Conservation (phyloP, 2,888 invertebrate genomes). For the Nysson spinosus region DNA sequence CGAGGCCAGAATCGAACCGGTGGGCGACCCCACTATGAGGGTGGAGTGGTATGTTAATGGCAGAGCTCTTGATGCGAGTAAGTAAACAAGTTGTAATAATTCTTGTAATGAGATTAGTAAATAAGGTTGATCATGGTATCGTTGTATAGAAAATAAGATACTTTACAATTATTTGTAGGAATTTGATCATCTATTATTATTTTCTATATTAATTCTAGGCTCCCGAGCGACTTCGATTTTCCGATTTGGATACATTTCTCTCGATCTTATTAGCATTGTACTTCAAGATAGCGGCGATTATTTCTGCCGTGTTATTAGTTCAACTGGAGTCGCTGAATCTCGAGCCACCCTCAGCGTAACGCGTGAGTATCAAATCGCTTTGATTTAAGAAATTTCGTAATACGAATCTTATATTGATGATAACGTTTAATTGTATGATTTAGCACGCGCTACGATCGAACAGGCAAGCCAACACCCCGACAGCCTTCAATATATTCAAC, state of each 20-base stretch:
- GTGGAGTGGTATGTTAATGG: slow-evolving; percentile 98
- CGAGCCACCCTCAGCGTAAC: slow-evolving; percentile 89
- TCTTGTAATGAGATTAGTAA: too few relatives aligned
- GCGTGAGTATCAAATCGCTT: slow-evolving; percentile 69
- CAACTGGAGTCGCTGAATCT: slow-evolving; percentile 92
- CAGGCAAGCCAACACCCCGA: slow-evolving; percentile 94
- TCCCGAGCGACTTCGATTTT: slow-evolving; percentile 96
- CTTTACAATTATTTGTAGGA: neutral
- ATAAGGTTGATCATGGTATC: too few relatives aligned
- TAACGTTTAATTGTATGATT: slow-evolving; percentile 1
- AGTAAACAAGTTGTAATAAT: slow-evolving; percentile 78
- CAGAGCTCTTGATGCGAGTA: slow-evolving; percentile 93
- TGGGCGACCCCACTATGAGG: slow-evolving; percentile 97
- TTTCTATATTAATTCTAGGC: slow-evolving; percentile 80
- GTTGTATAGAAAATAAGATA: too few relatives aligned
- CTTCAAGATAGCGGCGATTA: slow-evolving; percentile 94
- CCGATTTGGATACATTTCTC: slow-evolving; percentile 98
- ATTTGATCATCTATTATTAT: neutral
- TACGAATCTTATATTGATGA: neutral
- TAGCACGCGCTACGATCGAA: slow-evolving; percentile 89
- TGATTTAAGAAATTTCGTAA: neutral
- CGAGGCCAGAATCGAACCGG: slow-evolving; percentile 97
- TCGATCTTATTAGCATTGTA: slow-evolving; percentile 92
- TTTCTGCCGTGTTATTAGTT: slow-evolving; percentile 91
- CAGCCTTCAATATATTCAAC: slow-evolving; percentile 92